Evolutionary conservation across 2,113 vertebrate genomes (phyloP).

Genomic region (Oncorhynchus keta): DNA sequence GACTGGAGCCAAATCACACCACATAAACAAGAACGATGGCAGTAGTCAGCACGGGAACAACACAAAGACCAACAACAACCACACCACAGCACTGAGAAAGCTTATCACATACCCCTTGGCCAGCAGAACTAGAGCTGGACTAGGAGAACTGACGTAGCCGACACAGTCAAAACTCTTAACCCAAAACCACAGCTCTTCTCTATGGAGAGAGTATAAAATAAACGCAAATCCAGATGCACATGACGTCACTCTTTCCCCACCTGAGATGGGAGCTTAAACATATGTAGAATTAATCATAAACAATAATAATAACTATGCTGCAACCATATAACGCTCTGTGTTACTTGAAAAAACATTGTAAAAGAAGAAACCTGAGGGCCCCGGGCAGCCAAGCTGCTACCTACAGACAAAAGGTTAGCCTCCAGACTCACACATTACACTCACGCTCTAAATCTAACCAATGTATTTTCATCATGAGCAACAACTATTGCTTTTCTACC

Average conservation of each 20-base stretch:
- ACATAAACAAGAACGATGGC: slow-evolving; percentile 41
- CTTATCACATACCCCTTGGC: slow-evolving; percentile 65
- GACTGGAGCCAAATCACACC: slow-evolving; percentile 47
- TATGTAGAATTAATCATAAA: slow-evolving; percentile 43
- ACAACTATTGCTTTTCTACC: too few relatives aligned
- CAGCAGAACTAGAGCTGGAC: slow-evolving; percentile 45
- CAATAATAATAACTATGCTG: slow-evolving; percentile 33
- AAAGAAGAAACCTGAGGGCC: slow-evolving; percentile 27
- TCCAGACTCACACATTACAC: slow-evolving; percentile 6
- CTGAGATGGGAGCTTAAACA: slow-evolving; percentile 29
- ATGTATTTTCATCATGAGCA: too few relatives aligned
- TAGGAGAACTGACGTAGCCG: slow-evolving; percentile 35
- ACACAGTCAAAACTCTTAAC: slow-evolving; percentile 20
- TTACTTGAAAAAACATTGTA: slow-evolving; percentile 28
- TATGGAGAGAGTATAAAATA: slow-evolving; percentile 19
- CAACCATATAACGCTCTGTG: slow-evolving; percentile 35
- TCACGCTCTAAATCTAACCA: background rate
- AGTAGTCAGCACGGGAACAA: slow-evolving; percentile 55
- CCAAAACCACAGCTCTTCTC: slow-evolving; percentile 48
- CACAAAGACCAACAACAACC: slow-evolving; percentile 57
- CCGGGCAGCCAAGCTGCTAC: slow-evolving; percentile 18
- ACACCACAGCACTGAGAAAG: slow-evolving; percentile 49
- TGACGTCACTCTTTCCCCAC: slow-evolving; percentile 46
- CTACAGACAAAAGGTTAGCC: slow-evolving; percentile 34
- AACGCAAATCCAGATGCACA: slow-evolving; percentile 56